Percentiles rank a stretch among this genome's conserved stretches.
These are phyloP conservation scores for Phalloptychus januarius DNA, from an alignment of 2,797 vertebrate species.

Conservation along the genomic window DNA sequence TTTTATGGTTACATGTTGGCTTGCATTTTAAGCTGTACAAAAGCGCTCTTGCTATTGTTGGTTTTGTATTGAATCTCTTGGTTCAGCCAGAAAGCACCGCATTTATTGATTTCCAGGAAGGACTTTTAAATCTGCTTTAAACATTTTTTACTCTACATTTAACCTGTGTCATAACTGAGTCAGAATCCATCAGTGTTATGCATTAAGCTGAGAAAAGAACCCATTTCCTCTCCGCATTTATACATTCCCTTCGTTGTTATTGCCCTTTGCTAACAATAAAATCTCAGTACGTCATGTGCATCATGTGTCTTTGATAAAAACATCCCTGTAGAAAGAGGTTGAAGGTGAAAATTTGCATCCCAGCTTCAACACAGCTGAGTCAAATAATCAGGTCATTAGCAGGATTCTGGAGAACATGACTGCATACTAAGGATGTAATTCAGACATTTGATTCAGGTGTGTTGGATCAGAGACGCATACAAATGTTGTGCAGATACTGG, in stretches of 20 bases:
- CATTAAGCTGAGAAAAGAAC: slow-evolving; percentile 11
- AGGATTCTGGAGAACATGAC: too few relatives aligned
- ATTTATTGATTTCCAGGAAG: slow-evolving; percentile 2
- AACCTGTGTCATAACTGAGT: slow-evolving; percentile 9
- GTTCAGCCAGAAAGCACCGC: slow-evolving; percentile 11
- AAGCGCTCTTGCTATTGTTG: neutral
- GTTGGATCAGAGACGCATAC: too few relatives aligned
- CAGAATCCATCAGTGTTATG: slow-evolving; percentile 27
- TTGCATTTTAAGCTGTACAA: slow-evolving; percentile 28
- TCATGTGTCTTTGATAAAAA: neutral
- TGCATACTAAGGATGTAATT: too few relatives aligned
- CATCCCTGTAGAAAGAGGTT: neutral
- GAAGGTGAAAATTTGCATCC: too few relatives aligned
- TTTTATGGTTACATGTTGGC: slow-evolving; percentile 17
- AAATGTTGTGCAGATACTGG: too few relatives aligned
- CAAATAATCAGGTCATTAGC: too few relatives aligned
- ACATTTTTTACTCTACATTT: slow-evolving; percentile 28
- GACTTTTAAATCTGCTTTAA: slow-evolving; percentile 26
- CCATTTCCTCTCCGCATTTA: slow-evolving; percentile 23
- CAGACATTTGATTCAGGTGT: too few relatives aligned
- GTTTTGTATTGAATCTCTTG: slow-evolving; percentile 5
- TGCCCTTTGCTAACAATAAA: slow-evolving; percentile 60
- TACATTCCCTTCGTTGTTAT: slow-evolving; percentile 32
- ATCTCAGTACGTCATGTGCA: slow-evolving; percentile 7
- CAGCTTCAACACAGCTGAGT: too few relatives aligned